phyloP scores from a whole-genome alignment of 2,797 vertebrate genomes.

The Anabas testudineus region DNA sequence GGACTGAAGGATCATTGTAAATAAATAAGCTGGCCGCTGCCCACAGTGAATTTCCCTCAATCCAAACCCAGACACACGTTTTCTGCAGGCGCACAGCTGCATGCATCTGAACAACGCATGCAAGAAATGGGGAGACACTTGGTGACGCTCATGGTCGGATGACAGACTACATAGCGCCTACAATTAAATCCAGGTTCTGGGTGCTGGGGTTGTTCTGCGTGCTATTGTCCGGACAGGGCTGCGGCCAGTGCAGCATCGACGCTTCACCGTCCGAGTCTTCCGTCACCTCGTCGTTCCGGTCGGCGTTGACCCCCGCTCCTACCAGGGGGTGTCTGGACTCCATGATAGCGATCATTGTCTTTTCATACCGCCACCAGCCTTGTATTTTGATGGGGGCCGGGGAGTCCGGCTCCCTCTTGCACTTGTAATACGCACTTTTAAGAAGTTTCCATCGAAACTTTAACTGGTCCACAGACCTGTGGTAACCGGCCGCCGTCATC shows the following conservation, averaged over 20 bases:
- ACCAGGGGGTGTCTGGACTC: conserved; percentile 70
- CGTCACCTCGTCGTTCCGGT: conserved; percentile 59
- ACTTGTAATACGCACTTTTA: conserved; percentile 76
- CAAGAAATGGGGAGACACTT: not conserved
- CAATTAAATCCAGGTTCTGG: conserved; percentile 73
- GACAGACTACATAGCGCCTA: conserved; percentile 51
- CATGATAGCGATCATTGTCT: conserved; percentile 73
- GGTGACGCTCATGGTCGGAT: too few relatives aligned
- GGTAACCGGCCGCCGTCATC: conserved; percentile 72
- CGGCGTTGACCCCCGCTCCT: conserved; percentile 53
- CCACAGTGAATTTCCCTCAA: too few relatives aligned
- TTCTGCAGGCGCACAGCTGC: not conserved
- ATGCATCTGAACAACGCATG: conserved; percentile 37
- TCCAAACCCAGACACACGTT: not conserved
- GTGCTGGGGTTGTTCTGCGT: conserved; percentile 49
- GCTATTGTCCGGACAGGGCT: conserved; percentile 49
- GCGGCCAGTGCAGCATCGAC: conserved; percentile 62
- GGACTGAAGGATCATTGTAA: not conserved
- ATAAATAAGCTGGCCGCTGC: too few relatives aligned
- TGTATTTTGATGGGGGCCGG: conserved; percentile 64
- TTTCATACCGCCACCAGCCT: conserved; percentile 76
- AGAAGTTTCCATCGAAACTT: conserved; percentile 80
- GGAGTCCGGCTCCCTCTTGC: conserved; percentile 58
- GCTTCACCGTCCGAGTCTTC: conserved; percentile 71
- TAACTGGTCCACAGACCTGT: conserved; percentile 73